A percentile compares a stretch with the other conserved stretches of the same genome.
Evolutionary conservation across 2,888 invertebrate genomes (phyloP).

Genomic region (Punctoribates punctum): DNA sequence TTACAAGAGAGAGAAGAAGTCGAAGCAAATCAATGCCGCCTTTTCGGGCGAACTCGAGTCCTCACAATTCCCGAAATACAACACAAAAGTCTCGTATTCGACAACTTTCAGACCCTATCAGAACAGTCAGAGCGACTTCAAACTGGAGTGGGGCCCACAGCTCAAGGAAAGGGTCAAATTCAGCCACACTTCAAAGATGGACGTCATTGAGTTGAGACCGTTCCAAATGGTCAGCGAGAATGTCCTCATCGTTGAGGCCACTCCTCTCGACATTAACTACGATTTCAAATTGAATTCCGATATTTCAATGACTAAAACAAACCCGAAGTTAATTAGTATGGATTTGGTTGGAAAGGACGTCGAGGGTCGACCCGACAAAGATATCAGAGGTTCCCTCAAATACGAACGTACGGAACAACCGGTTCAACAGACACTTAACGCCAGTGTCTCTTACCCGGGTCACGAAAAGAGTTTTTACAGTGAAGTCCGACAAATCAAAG

Average conservation of each 20-base stretch:
- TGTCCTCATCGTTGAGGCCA: neutral
- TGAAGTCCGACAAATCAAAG: conserved; percentile 38
- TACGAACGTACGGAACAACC: conserved; percentile 33
- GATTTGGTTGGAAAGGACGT: conserved; percentile 35
- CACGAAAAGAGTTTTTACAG: conserved; percentile 26
- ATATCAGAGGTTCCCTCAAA: neutral
- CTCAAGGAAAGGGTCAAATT: neutral
- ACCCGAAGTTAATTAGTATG: neutral
- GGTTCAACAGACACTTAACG: conserved; percentile 22
- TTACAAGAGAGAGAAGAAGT: conserved; percentile 10
- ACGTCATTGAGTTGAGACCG: conserved; percentile 35
- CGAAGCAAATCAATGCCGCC: neutral
- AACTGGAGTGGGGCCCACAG: conserved; percentile 3
- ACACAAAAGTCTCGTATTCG: neutral
- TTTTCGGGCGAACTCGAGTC: neutral
- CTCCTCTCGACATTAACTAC: conserved; percentile 33
- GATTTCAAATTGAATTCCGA: conserved; percentile 26
- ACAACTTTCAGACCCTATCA: neutral
- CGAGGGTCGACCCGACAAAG: conserved; percentile 1
- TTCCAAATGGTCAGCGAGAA: conserved; percentile 37
- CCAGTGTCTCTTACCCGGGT: conserved; percentile 6
- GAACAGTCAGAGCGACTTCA: neutral
- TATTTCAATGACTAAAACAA: conserved; percentile 19
- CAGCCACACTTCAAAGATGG: conserved; percentile 16
- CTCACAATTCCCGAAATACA: neutral